phyloP scores from a whole-genome alignment of 2,797 vertebrate species.

The Megalops cyprinoides region DNA sequence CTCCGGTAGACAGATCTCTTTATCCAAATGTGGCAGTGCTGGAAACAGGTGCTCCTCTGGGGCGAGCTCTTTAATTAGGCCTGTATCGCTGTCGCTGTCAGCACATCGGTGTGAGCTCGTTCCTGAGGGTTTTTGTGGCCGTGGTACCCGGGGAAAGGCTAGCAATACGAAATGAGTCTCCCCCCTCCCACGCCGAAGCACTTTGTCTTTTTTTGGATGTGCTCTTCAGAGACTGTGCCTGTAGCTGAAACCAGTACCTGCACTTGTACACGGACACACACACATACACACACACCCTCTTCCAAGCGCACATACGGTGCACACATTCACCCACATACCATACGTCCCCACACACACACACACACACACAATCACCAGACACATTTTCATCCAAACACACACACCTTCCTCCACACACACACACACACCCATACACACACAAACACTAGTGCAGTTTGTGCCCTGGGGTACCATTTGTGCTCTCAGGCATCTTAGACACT shows the following conservation, averaged over 20 bases:
- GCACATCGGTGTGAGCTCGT: not conserved
- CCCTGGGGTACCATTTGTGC: not conserved
- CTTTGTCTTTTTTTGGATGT: not conserved
- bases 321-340: constrained; percentile 35
- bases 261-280: not conserved
- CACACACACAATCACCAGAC: constrained; percentile 32
- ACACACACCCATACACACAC: not conserved
- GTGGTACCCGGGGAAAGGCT: not conserved
- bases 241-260: not conserved
- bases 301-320: not conserved
- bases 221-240: not conserved
- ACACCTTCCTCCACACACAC: not conserved
- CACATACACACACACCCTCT: not conserved
- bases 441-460: not conserved
- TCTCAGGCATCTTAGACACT: not conserved
- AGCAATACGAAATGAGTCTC: not conserved
- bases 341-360: constrained; percentile 33
- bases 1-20: not conserved
- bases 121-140: not conserved
- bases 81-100: not conserved
- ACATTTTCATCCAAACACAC: not conserved
- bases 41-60: constrained; percentile 10
- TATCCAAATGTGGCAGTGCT: not conserved
- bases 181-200: not conserved
- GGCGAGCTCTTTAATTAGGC: constrained; percentile 19